These are phyloP conservation scores for Pterostichus madidus DNA, from an alignment of 2,888 invertebrate species.

Conservation along the genomic window DNA sequence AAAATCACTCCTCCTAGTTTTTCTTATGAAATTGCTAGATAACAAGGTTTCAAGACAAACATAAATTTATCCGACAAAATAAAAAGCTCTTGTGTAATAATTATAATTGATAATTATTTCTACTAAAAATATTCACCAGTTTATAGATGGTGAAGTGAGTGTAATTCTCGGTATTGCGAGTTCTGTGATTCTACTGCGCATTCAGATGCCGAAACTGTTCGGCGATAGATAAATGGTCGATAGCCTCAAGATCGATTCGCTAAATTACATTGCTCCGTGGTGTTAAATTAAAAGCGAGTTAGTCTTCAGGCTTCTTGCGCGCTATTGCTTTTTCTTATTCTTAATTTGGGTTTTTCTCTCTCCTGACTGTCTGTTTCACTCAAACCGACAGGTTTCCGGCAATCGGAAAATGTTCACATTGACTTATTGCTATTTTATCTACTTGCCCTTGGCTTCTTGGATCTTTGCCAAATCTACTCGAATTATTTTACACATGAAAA, in stretches of 20 bases:
- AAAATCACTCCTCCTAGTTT: too few species aligned
- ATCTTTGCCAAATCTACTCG: background rate
- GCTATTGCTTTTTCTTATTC: constrained; percentile 73
- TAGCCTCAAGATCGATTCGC: constrained; percentile 75
- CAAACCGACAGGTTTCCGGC: constrained; percentile 35
- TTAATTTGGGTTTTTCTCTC: constrained; percentile 69
- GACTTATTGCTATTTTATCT: constrained; percentile 67
- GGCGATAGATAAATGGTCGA: constrained; percentile 74
- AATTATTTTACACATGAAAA: background rate
- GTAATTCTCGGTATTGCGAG: background rate
- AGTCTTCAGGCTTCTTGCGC: constrained; percentile 71
- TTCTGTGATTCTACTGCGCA: background rate
- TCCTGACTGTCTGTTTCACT: constrained; percentile 49
- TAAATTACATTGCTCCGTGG: constrained; percentile 76
- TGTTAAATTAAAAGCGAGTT: constrained; percentile 76
- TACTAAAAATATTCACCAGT: background rate
- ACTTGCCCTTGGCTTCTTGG: constrained; percentile 31
- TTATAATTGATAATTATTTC: too few species aligned
- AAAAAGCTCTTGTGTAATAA: too few species aligned
- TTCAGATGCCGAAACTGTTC: background rate
- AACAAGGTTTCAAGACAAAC: too few species aligned
- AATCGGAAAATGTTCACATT: constrained; percentile 65
- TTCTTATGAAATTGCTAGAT: too few species aligned
- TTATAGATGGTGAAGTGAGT: background rate
- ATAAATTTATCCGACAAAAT: too few species aligned